Conservation (phyloP, 1,140 invertebrate species). For the Cydia amplana region DNA sequence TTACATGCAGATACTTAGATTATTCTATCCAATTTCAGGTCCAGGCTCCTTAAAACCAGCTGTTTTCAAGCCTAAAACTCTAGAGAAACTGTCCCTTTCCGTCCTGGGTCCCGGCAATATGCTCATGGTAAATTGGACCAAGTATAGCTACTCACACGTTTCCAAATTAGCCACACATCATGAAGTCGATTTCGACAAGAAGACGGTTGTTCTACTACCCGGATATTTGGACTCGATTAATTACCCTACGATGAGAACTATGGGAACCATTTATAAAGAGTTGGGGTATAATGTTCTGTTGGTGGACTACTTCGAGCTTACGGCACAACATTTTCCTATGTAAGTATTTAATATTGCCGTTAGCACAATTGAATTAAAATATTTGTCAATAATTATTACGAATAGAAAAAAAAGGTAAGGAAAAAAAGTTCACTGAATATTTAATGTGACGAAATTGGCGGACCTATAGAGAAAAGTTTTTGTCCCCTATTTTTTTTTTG, state of each 20-base stretch:
- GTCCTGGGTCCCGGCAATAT: conserved; percentile 37
- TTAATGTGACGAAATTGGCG: no score
- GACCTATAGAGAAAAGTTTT: no score
- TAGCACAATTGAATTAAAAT: no score
- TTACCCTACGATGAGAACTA: conserved; percentile 39
- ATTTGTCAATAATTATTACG: no score
- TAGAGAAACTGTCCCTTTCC: conserved; percentile 49
- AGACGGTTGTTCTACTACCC: conserved; percentile 52
- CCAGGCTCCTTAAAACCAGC: conserved; percentile 54
- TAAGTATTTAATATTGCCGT: conserved; percentile 38
- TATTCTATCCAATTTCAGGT: conserved; percentile 42
- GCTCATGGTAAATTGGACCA: conserved; percentile 30
- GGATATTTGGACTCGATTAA: conserved; percentile 59
- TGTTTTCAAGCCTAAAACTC: conserved; percentile 51
- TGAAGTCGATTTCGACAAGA: conserved; percentile 52
- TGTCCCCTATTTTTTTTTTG: no score
- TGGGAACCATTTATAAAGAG: conserved; percentile 46
- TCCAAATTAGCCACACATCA: conserved; percentile 52
- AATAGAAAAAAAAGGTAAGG: no score
- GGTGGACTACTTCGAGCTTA: conserved; percentile 56
- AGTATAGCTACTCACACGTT: conserved; percentile 60
- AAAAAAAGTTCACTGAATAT: no score
- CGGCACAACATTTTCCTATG: conserved; percentile 55
- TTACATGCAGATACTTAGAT: no score
- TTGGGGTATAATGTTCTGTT: conserved; percentile 57